Conservation (phyloP, 2,113 vertebrate genomes). For the Caretta caretta region DNA sequence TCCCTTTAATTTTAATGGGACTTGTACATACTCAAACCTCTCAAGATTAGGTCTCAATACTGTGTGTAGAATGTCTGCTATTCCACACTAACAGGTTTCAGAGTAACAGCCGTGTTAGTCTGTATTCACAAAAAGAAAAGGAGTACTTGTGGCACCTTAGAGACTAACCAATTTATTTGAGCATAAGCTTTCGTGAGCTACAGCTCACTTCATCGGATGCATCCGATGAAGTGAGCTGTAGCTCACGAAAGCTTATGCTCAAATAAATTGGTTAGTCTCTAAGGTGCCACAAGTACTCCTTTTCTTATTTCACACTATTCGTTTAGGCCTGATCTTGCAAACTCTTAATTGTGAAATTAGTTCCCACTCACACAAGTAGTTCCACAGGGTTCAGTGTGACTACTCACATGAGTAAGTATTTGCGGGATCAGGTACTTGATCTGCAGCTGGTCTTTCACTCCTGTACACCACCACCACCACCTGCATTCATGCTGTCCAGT, state of each 20-base stretch:
- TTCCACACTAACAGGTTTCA: neutral
- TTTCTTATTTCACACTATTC: neutral
- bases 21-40: neutral
- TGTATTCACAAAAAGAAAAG: too few species aligned
- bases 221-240: too few species aligned
- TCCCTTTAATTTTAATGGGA: neutral
- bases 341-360: neutral
- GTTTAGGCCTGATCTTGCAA: neutral
- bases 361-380: neutral
- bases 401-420: neutral
- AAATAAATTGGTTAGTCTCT: too few species aligned
- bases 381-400: neutral
- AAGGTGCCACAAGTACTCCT: too few species aligned
- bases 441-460: neutral
- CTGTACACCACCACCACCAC: neutral
- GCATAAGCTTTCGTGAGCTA: too few species aligned
- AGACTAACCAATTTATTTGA: too few species aligned
- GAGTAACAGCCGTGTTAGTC: too few species aligned
- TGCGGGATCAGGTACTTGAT: neutral
- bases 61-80: neutral
- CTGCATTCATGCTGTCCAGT: neutral
- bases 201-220: too few species aligned
- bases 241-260: too few species aligned
- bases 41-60: neutral
- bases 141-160: too few species aligned